Evolutionary conservation across 2,888 invertebrate genomes (phyloP).

Genomic region (Nomada ruficornis): DNA sequence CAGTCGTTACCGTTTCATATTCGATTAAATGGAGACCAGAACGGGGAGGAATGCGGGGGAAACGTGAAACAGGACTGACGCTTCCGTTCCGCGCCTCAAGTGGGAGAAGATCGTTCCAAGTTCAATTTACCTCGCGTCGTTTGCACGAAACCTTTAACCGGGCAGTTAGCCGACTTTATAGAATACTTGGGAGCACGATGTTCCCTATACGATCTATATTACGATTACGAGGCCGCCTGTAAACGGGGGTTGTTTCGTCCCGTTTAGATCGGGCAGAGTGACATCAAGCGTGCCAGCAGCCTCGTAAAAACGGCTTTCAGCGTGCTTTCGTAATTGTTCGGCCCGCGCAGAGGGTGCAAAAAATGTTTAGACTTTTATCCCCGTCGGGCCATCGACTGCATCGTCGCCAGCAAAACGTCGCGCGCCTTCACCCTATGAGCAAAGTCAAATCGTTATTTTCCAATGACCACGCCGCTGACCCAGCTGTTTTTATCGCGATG

Average conservation of each 20-base stretch:
- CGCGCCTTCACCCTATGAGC: conserved; percentile 3
- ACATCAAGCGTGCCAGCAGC: not conserved
- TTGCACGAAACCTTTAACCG: conserved; percentile 53
- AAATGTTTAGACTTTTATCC: conserved; percentile 58
- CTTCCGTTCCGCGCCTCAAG: conserved; percentile 20
- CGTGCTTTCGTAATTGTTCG: conserved; percentile 60
- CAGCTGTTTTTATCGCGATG: conserved; percentile 39
- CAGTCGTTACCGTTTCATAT: not conserved
- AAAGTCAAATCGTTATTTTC: conserved; percentile 59
- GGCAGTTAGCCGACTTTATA: conserved; percentile 56
- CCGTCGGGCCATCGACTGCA: not conserved
- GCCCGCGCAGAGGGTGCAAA: conserved; percentile 43
- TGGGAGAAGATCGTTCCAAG: conserved; percentile 31
- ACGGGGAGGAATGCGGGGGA: not conserved
- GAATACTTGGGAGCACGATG: conserved; percentile 57
- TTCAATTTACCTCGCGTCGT: conserved; percentile 54
- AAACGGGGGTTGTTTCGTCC: conserved; percentile 22
- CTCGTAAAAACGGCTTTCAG: conserved; percentile 52
- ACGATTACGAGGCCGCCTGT: conserved; percentile 52
- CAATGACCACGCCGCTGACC: conserved; percentile 40
- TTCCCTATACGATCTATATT: conserved; percentile 53
- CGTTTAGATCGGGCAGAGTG: not conserved
- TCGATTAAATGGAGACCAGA: conserved; percentile 8
- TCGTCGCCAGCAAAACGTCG: not conserved
- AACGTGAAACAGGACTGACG: conserved; percentile 6